phyloP scores from a whole-genome alignment of 2,797 vertebrate species.

The Acipenser ruthenus region DNA sequence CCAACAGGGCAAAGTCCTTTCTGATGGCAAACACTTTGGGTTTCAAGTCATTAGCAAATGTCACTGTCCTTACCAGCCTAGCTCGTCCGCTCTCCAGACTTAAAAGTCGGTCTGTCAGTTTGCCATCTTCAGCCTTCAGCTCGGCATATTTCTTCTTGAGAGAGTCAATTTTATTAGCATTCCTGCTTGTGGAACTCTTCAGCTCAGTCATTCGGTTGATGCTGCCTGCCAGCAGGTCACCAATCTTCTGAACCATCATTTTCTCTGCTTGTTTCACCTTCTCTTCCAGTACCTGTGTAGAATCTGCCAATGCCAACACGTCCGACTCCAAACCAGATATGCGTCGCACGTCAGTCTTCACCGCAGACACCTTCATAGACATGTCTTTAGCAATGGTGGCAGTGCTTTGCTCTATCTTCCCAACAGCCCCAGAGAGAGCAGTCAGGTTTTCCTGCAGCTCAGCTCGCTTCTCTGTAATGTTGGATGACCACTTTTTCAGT shows the following conservation, averaged over 20 bases:
- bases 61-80: conserved; percentile 71
- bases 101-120: conserved; percentile 57
- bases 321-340: conserved; percentile 81
- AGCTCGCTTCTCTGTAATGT: conserved; percentile 51
- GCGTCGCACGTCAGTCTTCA: conserved; percentile 83
- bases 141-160: conserved; percentile 54
- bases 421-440: conserved; percentile 56
- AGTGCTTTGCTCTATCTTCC: conserved; percentile 57
- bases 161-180: conserved; percentile 56
- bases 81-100: conserved; percentile 76
- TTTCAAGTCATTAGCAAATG: conserved; percentile 82
- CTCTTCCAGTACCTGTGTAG: conserved; percentile 64
- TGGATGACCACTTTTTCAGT: conserved; percentile 61
- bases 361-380: conserved; percentile 60
- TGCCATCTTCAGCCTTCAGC: conserved; percentile 48
- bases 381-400: conserved; percentile 60
- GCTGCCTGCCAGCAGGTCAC: conserved; percentile 73
- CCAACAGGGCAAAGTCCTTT: conserved; percentile 70
- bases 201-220: conserved; percentile 72
- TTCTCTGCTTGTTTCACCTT: conserved; percentile 65
- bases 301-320: conserved; percentile 57
- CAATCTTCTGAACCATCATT: conserved; percentile 68
- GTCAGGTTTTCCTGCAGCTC: conserved; percentile 61
- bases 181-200: conserved; percentile 61
- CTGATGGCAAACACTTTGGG: conserved; percentile 77